A percentile compares a stretch with the other conserved stretches of the same genome.
Evolutionary conservation across 2,113 vertebrate species (phyloP).

Genomic region (Suncus etruscus): DNA sequence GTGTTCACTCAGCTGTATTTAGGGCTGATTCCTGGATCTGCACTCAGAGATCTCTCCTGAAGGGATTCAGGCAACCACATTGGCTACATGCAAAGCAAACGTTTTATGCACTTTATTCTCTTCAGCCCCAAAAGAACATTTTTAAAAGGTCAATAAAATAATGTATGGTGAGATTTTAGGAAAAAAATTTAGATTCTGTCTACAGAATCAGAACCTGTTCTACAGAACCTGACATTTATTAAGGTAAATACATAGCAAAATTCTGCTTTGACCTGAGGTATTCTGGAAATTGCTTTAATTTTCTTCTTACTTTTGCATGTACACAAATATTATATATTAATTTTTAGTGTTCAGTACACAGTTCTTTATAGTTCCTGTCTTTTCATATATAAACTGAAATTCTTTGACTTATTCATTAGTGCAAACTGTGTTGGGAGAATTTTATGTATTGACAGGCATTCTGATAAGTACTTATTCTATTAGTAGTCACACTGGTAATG

Average conservation of each 20-base stretch:
- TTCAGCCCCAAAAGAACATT: background rate
- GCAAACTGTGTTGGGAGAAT: slow-evolving; percentile 32
- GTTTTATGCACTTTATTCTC: no score
- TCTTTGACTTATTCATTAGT: slow-evolving; percentile 63
- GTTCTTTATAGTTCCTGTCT: background rate
- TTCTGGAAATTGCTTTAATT: slow-evolving; percentile 38
- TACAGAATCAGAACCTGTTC: background rate
- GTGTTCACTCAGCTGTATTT: no score
- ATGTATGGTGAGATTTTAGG: background rate
- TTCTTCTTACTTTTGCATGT: slow-evolving; percentile 56
- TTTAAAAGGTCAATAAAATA: slow-evolving; percentile 1
- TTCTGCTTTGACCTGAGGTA: background rate
- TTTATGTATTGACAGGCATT: slow-evolving; percentile 36
- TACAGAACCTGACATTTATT: background rate
- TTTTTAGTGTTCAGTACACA: slow-evolving; percentile 30
- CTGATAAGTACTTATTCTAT: slow-evolving; percentile 64
- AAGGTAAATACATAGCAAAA: background rate
- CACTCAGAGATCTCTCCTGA: no score
- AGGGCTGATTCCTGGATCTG: no score
- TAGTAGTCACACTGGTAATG: slow-evolving; percentile 66
- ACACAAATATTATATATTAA: slow-evolving; percentile 14
- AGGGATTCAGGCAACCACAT: no score
- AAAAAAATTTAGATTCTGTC: background rate
- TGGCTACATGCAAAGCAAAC: no score
- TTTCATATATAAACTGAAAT: slow-evolving; percentile 45